Conservation (phyloP, 2,797 vertebrate genomes). For the Onychomys leucogaster region DNA sequence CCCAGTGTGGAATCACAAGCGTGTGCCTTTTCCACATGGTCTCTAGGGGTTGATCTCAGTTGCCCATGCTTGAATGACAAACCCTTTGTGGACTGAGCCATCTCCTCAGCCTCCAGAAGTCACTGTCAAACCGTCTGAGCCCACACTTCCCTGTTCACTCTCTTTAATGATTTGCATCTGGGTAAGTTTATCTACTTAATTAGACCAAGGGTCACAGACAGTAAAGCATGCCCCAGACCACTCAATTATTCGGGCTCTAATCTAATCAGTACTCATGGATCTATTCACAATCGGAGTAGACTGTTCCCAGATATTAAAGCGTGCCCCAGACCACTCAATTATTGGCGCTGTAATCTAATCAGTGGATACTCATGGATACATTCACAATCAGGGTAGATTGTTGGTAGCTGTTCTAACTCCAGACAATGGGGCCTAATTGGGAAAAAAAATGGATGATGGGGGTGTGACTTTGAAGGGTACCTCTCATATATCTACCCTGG, state of each 20-base stretch:
- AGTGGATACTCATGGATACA: neutral
- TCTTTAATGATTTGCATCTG: neutral
- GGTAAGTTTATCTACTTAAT: neutral
- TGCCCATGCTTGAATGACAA: neutral
- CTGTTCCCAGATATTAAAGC: neutral
- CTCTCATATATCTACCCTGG: neutral
- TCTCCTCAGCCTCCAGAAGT: neutral
- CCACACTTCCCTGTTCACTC: neutral
- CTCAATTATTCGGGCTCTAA: neutral
- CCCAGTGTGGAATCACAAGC: neutral
- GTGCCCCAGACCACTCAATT: neutral
- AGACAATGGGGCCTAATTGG: neutral
- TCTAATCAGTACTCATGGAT: neutral
- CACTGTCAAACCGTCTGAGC: neutral
- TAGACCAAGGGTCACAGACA: neutral
- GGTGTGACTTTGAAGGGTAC: neutral
- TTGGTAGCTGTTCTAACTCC: neutral
- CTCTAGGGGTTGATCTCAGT: neutral
- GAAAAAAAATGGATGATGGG: neutral
- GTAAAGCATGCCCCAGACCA: neutral
- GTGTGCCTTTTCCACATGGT: neutral
- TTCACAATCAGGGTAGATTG: neutral
- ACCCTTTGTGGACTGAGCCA: neutral
- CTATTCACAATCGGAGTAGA: neutral
- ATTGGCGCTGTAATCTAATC: neutral